Evolutionary conservation across 2,888 invertebrate species (phyloP).

Genomic region (Ectropis crepuscularia): DNA sequence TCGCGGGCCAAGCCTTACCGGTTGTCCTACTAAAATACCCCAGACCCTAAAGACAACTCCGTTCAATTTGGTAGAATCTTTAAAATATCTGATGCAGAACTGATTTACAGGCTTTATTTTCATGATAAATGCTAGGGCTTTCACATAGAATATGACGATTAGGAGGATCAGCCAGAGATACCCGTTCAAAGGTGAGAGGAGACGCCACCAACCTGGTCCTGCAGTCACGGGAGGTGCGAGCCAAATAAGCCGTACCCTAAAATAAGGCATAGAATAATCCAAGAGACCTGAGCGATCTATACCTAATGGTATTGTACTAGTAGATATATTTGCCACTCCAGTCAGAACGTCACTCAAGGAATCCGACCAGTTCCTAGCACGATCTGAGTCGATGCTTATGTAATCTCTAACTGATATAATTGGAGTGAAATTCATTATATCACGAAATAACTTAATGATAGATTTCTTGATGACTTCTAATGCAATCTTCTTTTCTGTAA

Average conservation of each 20-base stretch:
- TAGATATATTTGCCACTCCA: conserved; percentile 66
- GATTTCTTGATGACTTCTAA: conserved; percentile 63
- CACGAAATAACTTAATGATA: conserved; percentile 58
- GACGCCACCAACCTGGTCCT: conserved; percentile 64
- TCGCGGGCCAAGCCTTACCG: conserved; percentile 59
- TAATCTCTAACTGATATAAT: conserved; percentile 63
- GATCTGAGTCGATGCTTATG: conserved; percentile 65
- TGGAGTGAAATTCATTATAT: conserved; percentile 68
- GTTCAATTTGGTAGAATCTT: conserved; percentile 55
- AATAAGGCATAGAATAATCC: conserved; percentile 67
- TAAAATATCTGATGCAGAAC: conserved; percentile 60
- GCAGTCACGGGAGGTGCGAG: conserved; percentile 63
- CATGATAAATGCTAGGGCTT: conserved; percentile 58
- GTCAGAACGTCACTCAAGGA: conserved; percentile 66
- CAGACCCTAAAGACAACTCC: conserved; percentile 63
- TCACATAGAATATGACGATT: conserved; percentile 57
- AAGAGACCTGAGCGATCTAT: conserved; percentile 59
- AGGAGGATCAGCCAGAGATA: conserved; percentile 66
- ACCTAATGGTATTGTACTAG: conserved; percentile 64
- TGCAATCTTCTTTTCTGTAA: conserved; percentile 60
- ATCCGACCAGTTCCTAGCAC: conserved; percentile 67
- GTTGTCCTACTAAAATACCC: conserved; percentile 69
- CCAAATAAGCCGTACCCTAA: conserved; percentile 66
- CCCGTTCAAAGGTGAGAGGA: conserved; percentile 66
- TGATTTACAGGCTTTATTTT: conserved; percentile 54